Percentiles rank a stretch among this genome's conserved stretches.
phyloP scores from a whole-genome alignment of 2,888 invertebrate genomes.

The Hirtodrosophila histrioides region DNA sequence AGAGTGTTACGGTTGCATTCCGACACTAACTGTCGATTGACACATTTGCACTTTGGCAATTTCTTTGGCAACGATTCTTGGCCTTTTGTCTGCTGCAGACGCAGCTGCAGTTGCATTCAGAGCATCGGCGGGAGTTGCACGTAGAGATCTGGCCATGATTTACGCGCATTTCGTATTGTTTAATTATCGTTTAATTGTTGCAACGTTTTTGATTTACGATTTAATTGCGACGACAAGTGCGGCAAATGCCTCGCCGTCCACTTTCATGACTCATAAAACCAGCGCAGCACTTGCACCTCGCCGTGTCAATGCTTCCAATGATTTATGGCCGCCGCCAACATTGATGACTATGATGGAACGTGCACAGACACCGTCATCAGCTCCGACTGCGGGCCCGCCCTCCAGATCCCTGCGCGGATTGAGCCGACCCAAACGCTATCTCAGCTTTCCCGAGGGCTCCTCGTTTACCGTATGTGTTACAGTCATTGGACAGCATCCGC shows the following conservation, averaged over 20 bases:
- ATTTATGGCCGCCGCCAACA: slow-evolving; percentile 71
- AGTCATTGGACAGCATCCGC: slow-evolving; percentile 4
- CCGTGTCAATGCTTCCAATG: slow-evolving; percentile 51
- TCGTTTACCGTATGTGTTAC: slow-evolving; percentile 85
- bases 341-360: slow-evolving; percentile 75
- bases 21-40: slow-evolving; percentile 69
- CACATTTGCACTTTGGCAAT: slow-evolving; percentile 76
- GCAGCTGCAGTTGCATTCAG: slow-evolving; percentile 37
- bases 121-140: slow-evolving; percentile 29
- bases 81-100: slow-evolving; percentile 31
- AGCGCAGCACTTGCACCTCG: slow-evolving; percentile 28
- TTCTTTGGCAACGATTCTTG: slow-evolving; percentile 47
- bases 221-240: slow-evolving; percentile 75
- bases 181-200: slow-evolving; percentile 76
- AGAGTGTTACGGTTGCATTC: slow-evolving; percentile 35
- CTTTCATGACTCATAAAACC: slow-evolving; percentile 39
- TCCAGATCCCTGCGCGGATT: slow-evolving; percentile 47
- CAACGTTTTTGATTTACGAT: slow-evolving; percentile 76
- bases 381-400: slow-evolving; percentile 4
- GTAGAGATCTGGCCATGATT: slow-evolving; percentile 56
- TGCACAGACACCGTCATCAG: slow-evolving; percentile 46
- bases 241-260: slow-evolving; percentile 34
- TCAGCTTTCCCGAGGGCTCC: slow-evolving; percentile 86
- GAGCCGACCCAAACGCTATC: slow-evolving; percentile 83
- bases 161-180: slow-evolving; percentile 69